Percentiles rank a stretch among this genome's conserved stretches.
Evolutionary conservation across 2,888 invertebrate genomes (phyloP).

Genomic region (Charanyca ferruginea): DNA sequence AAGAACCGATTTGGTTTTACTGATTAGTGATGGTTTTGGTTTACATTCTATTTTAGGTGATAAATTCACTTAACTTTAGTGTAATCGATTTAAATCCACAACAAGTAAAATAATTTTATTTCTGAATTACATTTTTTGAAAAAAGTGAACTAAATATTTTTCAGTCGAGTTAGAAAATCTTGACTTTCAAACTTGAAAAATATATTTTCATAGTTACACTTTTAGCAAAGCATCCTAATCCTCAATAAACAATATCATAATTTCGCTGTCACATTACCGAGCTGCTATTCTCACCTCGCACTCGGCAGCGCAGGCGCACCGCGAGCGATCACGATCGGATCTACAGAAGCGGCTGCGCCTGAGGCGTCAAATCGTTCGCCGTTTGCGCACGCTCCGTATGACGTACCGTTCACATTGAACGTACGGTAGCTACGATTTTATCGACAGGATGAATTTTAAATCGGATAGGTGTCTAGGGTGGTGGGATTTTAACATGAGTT

Average conservation of each 20-base stretch:
- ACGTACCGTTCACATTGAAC: conserved; percentile 52
- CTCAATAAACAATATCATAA: conserved; percentile 65
- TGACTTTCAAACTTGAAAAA: no score
- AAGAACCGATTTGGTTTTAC: conserved; percentile 10
- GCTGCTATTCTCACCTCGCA: conserved; percentile 61
- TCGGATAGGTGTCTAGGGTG: conserved; percentile 2
- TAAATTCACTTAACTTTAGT: neutral
- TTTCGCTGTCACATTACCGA: conserved; percentile 69
- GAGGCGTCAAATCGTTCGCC: conserved; percentile 77
- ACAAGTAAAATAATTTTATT: neutral
- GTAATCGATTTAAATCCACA: neutral
- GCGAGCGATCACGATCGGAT: conserved; percentile 78
- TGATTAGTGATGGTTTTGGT: neutral
- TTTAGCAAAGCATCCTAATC: conserved; percentile 23
- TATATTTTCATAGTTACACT: neutral
- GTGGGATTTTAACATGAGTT: neutral
- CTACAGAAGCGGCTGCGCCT: conserved; percentile 78
- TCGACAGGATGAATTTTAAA: conserved; percentile 50
- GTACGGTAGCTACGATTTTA: conserved; percentile 59
- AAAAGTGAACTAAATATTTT: no score
- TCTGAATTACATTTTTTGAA: no score
- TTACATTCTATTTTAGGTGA: conserved; percentile 9
- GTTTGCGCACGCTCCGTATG: conserved; percentile 72
- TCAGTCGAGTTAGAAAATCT: no score
- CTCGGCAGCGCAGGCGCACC: conserved; percentile 69